Percentiles rank a stretch among this genome's conserved stretches.
These are phyloP conservation scores for Sphaeridia pumilis DNA, from an alignment of 2,888 invertebrate species.

Conservation along the genomic window DNA sequence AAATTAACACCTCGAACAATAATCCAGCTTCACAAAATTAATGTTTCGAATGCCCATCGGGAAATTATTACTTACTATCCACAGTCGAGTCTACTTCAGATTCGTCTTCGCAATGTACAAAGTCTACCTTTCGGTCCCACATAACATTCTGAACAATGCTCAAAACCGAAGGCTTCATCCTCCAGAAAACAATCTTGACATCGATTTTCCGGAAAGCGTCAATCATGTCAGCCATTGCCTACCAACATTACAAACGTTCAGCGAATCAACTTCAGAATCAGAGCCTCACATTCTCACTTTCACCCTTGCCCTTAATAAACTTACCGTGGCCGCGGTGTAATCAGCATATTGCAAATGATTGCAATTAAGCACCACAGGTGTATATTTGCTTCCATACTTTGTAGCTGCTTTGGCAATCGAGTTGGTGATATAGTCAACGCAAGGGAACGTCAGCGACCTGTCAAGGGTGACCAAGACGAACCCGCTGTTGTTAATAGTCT, in stretches of 20 bases:
- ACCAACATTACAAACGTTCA: background rate
- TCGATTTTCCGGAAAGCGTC: background rate
- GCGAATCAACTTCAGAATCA: background rate
- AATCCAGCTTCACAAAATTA: no score
- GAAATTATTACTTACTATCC: background rate
- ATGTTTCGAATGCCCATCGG: background rate
- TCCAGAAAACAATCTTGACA: background rate
- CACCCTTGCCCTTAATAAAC: background rate
- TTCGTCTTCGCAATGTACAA: background rate
- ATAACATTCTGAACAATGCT: background rate
- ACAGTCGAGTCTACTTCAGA: background rate
- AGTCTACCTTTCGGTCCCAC: background rate
- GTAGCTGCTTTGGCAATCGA: slow-evolving; percentile 61
- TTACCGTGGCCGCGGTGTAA: slow-evolving; percentile 64
- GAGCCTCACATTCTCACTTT: no score
- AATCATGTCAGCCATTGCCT: slow-evolving; percentile 1
- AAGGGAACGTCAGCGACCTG: slow-evolving; percentile 75
- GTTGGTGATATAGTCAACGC: slow-evolving; percentile 73
- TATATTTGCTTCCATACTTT: slow-evolving; percentile 48
- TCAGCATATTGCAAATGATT: slow-evolving; percentile 77
- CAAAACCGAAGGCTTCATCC: background rate
- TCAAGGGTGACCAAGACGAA: slow-evolving; percentile 1
- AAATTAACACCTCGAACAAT: no score
- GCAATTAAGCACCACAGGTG: slow-evolving; percentile 74
- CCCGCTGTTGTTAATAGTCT: background rate